Evolutionary conservation across 2,888 invertebrate genomes (phyloP), one percentile per base, ranked within the genome.

Genomic region (Cephus sareptanus): DNA sequence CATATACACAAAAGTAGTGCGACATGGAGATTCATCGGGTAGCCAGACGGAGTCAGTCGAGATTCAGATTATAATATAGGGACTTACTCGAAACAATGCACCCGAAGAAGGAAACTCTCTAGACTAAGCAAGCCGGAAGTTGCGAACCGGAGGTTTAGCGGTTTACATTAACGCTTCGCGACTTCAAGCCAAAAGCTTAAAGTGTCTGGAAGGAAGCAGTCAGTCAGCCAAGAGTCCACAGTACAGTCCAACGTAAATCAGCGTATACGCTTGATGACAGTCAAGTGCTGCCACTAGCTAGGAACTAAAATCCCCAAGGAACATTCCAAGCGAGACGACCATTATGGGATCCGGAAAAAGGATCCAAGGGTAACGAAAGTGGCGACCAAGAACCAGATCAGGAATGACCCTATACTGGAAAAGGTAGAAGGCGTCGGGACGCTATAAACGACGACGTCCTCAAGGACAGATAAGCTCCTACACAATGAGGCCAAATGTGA

Each of bases 81-180:
- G 56, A 23, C 23, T 56, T 23, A 56, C 56, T 31, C 30, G 71
- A 34, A 71, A 71, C 71, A 71, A 71, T 71, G 71, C 71, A 23
- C 31, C 31, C 30, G 15, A 34, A 71, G 71, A 33, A 23, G 31
- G 30, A 34, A 71, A 71, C 71, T 71, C 71, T 15, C 71, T 31
- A 23, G 56, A 56, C 56, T 9, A 56, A 56, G 56, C 23, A 56
- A 56, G 11, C 71, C 82, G 83, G 82, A 83, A 82, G 82, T 79
- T 79, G 56, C 15, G 56, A 56, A 56, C 76, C 80, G 78, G 81
- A 80, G 83, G 83, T 83, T 85, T 80, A 80, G 83, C 76, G 86
- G 86, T 85, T 87, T 86, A 85, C 85, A 86, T 86, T 84, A 85
- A 86, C 86, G 85, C 71, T 82, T 81, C 83, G 80, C 83, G 83